Conservation (phyloP, 2,888 invertebrate species). For the Ornithoptera priamus region DNA sequence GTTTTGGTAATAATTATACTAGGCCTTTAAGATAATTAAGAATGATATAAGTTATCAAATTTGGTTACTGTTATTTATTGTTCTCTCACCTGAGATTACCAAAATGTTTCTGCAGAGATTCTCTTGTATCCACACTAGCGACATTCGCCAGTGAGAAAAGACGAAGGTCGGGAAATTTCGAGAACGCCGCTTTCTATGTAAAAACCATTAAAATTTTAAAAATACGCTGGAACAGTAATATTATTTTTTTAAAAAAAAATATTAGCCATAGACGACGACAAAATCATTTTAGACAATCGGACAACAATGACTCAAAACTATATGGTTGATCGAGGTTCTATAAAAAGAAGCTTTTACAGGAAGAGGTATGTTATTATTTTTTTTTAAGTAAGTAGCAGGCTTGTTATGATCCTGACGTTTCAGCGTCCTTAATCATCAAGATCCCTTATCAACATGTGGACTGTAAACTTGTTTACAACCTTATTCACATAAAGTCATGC, state of each 20-base stretch:
- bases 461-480: neutral
- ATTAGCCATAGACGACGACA: neutral
- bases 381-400: neutral
- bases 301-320: too few species aligned
- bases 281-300: too few species aligned
- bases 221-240: neutral
- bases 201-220: neutral
- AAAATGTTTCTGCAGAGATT: constrained; percentile 91
- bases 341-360: neutral
- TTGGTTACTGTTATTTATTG: too few species aligned
- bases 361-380: neutral
- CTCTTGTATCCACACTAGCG: constrained; percentile 95
- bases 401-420: neutral
- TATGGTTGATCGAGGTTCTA: neutral
- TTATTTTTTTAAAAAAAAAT: neutral
- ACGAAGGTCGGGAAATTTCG: constrained; percentile 91
- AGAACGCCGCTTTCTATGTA: constrained; percentile 93
- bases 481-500: neutral
- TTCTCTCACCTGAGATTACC: constrained; percentile 81
- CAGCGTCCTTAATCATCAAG: neutral
- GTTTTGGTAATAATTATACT: too few species aligned
- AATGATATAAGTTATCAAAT: too few species aligned
- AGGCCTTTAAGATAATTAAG: too few species aligned
- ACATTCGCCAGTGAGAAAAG: constrained; percentile 96
- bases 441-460: neutral